Conservation (phyloP, 2,113 vertebrate species). For the Hydrochoerus hydrochaeris region DNA sequence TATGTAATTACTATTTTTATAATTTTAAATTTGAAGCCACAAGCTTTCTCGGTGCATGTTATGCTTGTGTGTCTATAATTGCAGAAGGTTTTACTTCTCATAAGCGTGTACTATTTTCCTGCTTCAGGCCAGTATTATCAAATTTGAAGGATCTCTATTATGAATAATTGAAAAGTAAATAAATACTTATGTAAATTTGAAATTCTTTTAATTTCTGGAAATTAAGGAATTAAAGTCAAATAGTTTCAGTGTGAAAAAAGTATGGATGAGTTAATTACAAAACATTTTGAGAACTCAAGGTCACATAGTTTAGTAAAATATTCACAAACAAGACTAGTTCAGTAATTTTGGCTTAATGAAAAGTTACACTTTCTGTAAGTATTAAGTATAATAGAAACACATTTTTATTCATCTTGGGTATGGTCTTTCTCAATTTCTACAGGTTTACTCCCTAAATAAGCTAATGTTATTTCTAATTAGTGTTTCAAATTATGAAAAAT, state of each 20-base stretch:
- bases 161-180: neutral
- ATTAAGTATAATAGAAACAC: neutral
- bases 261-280: neutral
- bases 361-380: neutral
- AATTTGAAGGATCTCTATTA: neutral
- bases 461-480: neutral
- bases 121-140: neutral
- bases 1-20: neutral
- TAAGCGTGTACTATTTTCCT: neutral
- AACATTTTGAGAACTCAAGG: neutral
- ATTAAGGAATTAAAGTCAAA: neutral
- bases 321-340: neutral
- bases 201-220: neutral
- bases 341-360: slow-evolving; percentile 35
- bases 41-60: neutral
- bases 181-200: neutral
- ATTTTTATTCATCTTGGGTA: neutral
- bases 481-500: slow-evolving; percentile 37
- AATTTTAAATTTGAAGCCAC: neutral
- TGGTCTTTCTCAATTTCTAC: neutral
- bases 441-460: neutral
- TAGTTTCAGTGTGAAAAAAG: neutral
- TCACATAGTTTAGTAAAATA: neutral
- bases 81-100: neutral
- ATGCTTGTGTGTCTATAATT: neutral